Evolutionary conservation across 2,797 vertebrate genomes (phyloP), one percentile per base, ranked within the genome.

Genomic region (Serranus cabrilla): DNA sequence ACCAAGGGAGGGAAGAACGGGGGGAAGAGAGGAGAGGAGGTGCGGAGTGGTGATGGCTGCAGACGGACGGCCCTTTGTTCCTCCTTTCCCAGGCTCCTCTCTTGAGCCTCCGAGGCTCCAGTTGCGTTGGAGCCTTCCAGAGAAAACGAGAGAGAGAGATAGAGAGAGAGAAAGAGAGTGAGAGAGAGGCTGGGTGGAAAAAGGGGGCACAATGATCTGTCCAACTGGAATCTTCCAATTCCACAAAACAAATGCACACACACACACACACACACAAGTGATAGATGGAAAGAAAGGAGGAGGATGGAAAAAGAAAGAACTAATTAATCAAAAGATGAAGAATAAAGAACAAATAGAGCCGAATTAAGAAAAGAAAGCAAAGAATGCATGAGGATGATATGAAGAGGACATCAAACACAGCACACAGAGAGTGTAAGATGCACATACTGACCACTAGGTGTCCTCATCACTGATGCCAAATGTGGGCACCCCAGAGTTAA

Each of bases 31-130:
- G 71, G 46, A 78, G 87, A 83, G 77, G 88, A 84, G 89, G 76
- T 68, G 81, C 79, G 8, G 82, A 85, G 89, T 73, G 87, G 86
- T 79, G 89, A 92, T 92, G 86, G 90, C 93, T 93, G 90, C 90
- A 92, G 92, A 94, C 83, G 92, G 92, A 90, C 88, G 85, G 88
- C 85, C 81, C 92, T 95, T 95, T 95, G 94, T 95, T 94, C 93
- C 89, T 91, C 85, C 80, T 91, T 93, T 94, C 94, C 94, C 94
- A 94, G 93, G 93, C 93, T 93, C 89, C 92, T 92, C 93, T 94
- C 93, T 91, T 90, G 91, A 93, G 93, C 93, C 90, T 92, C 89
- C 40, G 84, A 92, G 91, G 91, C 92, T 94, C 93, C 93, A 93
- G 91, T 93, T 94, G 94, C 90, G 86, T 87, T 80, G 83, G 83